A percentile compares a stretch with the other conserved stretches of the same genome.
These are phyloP conservation scores for Penaeus vannamei DNA, from an alignment of 1,140 invertebrate genomes.

Conservation along the genomic window DNA sequence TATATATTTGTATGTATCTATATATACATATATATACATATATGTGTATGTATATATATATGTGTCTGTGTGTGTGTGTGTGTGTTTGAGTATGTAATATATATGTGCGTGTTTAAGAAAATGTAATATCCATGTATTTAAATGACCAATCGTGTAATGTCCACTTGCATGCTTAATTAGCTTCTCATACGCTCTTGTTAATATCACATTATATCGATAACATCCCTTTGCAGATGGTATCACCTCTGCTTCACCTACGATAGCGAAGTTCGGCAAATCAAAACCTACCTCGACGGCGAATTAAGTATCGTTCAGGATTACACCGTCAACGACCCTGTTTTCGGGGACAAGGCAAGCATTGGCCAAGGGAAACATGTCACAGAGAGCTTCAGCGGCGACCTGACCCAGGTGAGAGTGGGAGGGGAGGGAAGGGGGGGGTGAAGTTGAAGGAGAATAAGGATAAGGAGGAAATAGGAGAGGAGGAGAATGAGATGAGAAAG, in stretches of 20 bases:
- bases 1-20: constrained; percentile 5
- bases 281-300: constrained; percentile 54
- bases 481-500: background rate
- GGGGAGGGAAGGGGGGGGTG: background rate
- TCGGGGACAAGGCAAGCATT: constrained; percentile 41
- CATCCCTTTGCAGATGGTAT: constrained; percentile 38
- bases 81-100: background rate
- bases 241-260: constrained; percentile 59
- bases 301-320: constrained; percentile 37
- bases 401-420: constrained; percentile 26
- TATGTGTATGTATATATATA: background rate
- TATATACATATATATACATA: background rate
- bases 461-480: background rate
- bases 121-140: too few species aligned
- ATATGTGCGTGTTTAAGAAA: too few species aligned
- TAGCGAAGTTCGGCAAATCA: constrained; percentile 30
- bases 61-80: background rate
- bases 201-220: background rate
- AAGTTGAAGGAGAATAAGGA: background rate
- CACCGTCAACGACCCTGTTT: constrained; percentile 24
- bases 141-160: too few species aligned
- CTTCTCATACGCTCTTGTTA: background rate
- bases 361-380: constrained; percentile 35
- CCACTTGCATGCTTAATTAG: too few species aligned
- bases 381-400: constrained; percentile 56